Evolutionary conservation across 2,113 vertebrate genomes (phyloP).

Genomic region (Peromyscus maniculatus): DNA sequence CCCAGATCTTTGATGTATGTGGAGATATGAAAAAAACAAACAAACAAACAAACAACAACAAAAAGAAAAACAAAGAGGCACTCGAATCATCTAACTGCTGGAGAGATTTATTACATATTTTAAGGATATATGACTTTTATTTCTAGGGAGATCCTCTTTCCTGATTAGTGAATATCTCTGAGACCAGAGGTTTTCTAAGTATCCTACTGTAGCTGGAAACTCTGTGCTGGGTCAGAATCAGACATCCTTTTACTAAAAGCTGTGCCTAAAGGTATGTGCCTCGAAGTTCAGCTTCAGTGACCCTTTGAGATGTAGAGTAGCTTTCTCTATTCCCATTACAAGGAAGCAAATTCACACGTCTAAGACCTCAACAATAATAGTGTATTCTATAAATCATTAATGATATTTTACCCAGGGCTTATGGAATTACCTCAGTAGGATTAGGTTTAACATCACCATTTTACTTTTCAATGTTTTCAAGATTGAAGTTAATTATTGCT

Average conservation of each 20-base stretch:
- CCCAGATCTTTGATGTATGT: background rate
- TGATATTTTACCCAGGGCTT: background rate
- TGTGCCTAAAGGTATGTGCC: background rate
- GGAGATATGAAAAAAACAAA: too few relatives aligned
- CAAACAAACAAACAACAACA: too few relatives aligned
- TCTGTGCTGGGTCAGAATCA: background rate
- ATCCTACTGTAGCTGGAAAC: fast-evolving
- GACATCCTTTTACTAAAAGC: background rate
- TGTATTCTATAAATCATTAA: background rate
- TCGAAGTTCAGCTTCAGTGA: background rate
- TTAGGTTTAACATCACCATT: too few relatives aligned
- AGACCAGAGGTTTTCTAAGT: background rate
- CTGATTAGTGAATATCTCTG: background rate
- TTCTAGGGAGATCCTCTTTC: too few relatives aligned
- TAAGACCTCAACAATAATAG: background rate
- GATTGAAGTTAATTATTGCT: background rate
- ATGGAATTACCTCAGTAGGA: background rate
- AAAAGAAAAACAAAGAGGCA: background rate
- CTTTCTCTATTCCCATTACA: background rate
- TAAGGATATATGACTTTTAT: background rate
- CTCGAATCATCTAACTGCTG: background rate
- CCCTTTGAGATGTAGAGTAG: background rate
- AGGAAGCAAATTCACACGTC: background rate
- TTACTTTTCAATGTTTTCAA: background rate
- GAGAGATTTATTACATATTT: background rate